Percentiles rank a stretch among this genome's conserved stretches.
phyloP scores from a whole-genome alignment of 2,888 invertebrate species.

The Cantharis nigra region DNA sequence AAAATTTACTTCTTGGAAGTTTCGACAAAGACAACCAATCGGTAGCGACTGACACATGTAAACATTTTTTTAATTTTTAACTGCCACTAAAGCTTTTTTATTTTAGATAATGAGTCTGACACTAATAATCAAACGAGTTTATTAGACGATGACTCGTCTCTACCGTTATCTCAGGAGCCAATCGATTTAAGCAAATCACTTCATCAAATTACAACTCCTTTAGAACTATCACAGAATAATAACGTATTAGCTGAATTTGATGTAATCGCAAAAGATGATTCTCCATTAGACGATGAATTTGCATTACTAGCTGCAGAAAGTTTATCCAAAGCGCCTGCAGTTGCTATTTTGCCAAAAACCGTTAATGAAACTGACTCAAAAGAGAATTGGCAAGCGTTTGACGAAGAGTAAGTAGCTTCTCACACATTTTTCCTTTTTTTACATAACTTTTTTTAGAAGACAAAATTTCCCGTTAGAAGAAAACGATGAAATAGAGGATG shows the following conservation, averaged over 20 bases:
- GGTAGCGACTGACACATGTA: slow-evolving; percentile 15
- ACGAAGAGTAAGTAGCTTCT: slow-evolving; percentile 54
- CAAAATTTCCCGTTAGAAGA: neutral
- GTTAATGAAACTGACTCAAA: slow-evolving; percentile 57
- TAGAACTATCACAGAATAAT: slow-evolving; percentile 3
- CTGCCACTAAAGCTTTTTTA: neutral
- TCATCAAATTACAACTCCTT: slow-evolving; percentile 36
- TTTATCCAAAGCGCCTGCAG: slow-evolving; percentile 61
- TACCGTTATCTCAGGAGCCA: slow-evolving; percentile 67
- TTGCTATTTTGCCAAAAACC: slow-evolving; percentile 54
- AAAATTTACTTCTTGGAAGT: slow-evolving; percentile 71
- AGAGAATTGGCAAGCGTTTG: slow-evolving; percentile 71
- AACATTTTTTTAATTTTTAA: neutral
- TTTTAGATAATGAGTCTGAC: slow-evolving; percentile 20
- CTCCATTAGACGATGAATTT: slow-evolving; percentile 65
- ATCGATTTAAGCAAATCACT: slow-evolving; percentile 73
- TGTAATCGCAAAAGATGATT: slow-evolving; percentile 43
- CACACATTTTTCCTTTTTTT: neutral
- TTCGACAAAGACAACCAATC: slow-evolving; percentile 55
- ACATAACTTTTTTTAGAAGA: slow-evolving; percentile 9
- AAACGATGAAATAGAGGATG: slow-evolving; percentile 61
- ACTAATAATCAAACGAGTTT: slow-evolving; percentile 62
- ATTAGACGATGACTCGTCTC: slow-evolving; percentile 74
- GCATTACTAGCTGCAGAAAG: slow-evolving; percentile 79
- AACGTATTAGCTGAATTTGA: slow-evolving; percentile 58